Percentiles rank a stretch among this genome's conserved stretches.
phyloP scores from a whole-genome alignment of 1,140 invertebrate species.

The Plectrocnemia conspersa region DNA sequence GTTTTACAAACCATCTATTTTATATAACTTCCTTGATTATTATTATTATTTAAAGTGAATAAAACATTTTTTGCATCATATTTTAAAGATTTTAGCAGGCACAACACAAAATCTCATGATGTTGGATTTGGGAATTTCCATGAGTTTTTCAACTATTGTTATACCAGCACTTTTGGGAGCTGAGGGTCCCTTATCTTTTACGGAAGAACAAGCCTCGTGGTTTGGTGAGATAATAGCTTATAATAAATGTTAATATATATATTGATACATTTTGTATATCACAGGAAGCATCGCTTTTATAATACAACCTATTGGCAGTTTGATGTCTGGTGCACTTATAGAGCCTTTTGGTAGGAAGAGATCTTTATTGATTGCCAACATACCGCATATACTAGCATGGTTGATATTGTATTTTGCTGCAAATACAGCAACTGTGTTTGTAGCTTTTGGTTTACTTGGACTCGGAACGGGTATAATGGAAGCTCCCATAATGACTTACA shows the following conservation, averaged over 20 bases:
- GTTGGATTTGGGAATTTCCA: constrained; percentile 48
- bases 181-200: constrained; percentile 50
- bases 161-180: constrained; percentile 57
- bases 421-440: constrained; percentile 43
- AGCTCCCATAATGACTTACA: constrained; percentile 52
- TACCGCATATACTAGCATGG: constrained; percentile 65
- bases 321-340: constrained; percentile 61
- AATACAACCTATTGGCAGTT: constrained; percentile 63
- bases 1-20: too few species aligned
- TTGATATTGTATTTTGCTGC: constrained; percentile 57
- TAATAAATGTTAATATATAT: background rate
- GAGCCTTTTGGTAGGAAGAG: constrained; percentile 61
- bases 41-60: constrained; percentile 13
- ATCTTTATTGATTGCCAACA: constrained; percentile 61
- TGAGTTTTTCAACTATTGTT: constrained; percentile 66
- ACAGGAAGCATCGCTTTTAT: constrained; percentile 66
- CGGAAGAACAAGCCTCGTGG: constrained; percentile 63
- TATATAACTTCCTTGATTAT: background rate
- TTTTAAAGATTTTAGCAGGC: constrained; percentile 45
- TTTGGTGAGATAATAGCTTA: constrained; percentile 52
- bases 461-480: constrained; percentile 54
- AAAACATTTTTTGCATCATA: background rate
- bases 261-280: constrained; percentile 31
- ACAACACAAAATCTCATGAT: constrained; percentile 48
- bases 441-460: constrained; percentile 44